Evolutionary conservation across 1,140 invertebrate genomes (phyloP), one percentile per base, ranked within the genome.

Genomic region (Ctenoplectra terminalis): DNA sequence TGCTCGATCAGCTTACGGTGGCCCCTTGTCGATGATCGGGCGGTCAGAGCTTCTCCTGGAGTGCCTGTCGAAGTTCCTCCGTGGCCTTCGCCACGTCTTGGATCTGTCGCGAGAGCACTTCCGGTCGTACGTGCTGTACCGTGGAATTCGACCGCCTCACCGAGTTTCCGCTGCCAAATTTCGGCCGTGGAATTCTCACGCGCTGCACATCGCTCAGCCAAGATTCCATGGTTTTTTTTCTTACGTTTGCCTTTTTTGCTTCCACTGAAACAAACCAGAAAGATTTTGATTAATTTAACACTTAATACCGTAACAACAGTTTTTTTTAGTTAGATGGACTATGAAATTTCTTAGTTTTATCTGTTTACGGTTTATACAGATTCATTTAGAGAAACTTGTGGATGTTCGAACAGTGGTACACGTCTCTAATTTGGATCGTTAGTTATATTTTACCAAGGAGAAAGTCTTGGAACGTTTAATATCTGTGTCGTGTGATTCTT

Each of bases 121-220:
- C 93, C 37, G 89, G 82, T 54, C 91, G 88, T 43, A 78, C 87
- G 80, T 93, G 91, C 60, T 93, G 92, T 46, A 90, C 91, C 52
- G 89, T 90, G 31, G 93, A 93, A 64, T 92, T 94, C 37, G 93
- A 93, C 13, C 92, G 88, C 52, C 93, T 87, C 75, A 93, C 91
- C 15, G 93, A 91, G 84, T 93, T 94, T 86, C 95, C 94, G 83
- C 94, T 95, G 80, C 96, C 96, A 90, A 97, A 97, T 95, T 98
- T 98, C 46, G 97, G 97, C 79, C 97, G 95, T 67, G 97, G 97
- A 84, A 98, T 98, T 83, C 96, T 94, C 75, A 97, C 96, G 88
- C 96, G 95, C 93, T 97, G 97, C 43, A 98, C 96, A 90, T 98
- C 97, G 66, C 95, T 96, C 86, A 97, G 92, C 96, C 97, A 97